Base-by-base conservation (phyloP, 2,888 invertebrate genomes). In the Latheticus oryzae region DNA sequence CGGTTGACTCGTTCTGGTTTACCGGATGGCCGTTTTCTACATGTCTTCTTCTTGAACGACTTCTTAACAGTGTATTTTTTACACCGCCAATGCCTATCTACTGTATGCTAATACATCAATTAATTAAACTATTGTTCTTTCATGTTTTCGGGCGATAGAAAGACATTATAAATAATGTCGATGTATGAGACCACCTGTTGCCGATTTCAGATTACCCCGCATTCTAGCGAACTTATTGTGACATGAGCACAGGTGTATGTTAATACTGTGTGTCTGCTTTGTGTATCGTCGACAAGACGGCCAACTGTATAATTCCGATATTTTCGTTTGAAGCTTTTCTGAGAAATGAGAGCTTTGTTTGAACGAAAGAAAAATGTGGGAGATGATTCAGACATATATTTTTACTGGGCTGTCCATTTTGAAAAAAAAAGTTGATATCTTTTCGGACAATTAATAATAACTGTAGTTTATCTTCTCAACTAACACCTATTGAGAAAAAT, bases 181-280 rank as follows among this genome's bases (percentile, higher is more conserved):
- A 40, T 33, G 53, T 43, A 37, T 45, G 45, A 37, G 53, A 54
- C 53, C 53, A 54, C 53, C 53, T 54, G 53, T 54, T 54, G 53
- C 53, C 26, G 37, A 43, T 43, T 51, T 51, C 38, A 21, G 30
- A 38, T 51, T 38, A 30, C 12, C 37, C 37, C 52, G 42, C 30
- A 42, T 52, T 42, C 28, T 43, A 45, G 21, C 33, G 32, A 45
- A 54, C 35, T 58, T 57, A 62, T 51, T 53, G 56, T 35, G 53
- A 54, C 50, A 52, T 26, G 50, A 38, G 28, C 60, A 54, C 60
- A 61, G 60, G 60, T 61, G 60, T 57, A 61, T 61, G 60, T 50
- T 61, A 60, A 60, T 60, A 28, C 38, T 5, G 50, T n/a, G n/a
- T n/a, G n/a, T 30, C 43, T 40, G 53, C 28, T 38, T 48, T 51